Base-by-base conservation (phyloP, 2,888 invertebrate species). In the Trissolcus brochymenae region DNA sequence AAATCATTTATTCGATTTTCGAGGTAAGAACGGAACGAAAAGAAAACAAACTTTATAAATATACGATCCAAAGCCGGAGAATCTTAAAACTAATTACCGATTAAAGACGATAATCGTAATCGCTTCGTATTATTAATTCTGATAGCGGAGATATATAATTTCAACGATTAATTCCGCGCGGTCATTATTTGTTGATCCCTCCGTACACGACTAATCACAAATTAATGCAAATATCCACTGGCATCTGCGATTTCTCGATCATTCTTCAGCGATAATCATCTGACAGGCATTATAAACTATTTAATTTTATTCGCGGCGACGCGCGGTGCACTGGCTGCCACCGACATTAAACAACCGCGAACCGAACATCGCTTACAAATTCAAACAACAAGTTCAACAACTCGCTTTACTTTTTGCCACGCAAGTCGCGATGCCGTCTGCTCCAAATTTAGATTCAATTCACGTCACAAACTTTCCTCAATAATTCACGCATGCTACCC, bases 371-470 rank as follows among this genome's bases (percentile, higher is more conserved):
- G 14, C 40, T 54, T 54, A 43, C 29, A 55, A 54, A 54, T 54
- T 64, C 46, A 53, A 62, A 64, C 54, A 55, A 64, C 25, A 64
- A 64, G 13, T 29, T 54, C 54, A 46, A 55, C 54, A 35, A 53
- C 51, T 46, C 54, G 64, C 56, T 11, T 56, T 25, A 14, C 41
- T 65, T 56, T 65, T 65, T 56, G 14, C 14, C 35, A 19, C 25
- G 25, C 25, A 25, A 25, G 19, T 9, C 14, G n/a, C 3, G 17
- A 13, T 46, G 29, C 13, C 29, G 16, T 16, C 16, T 64, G 62
- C 25, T 56, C 56, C 65, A 56, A 65, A 65, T 65, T 65, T 46
- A 65, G 65, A 59, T 67, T 59, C 53, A 51, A 43, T 46, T 6
- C 40, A 56, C 50, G 17, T 49, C 65, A 17, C 56, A 40, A 35